Evolutionary conservation across 2,113 vertebrate species (phyloP), one percentile per base, ranked within the genome.

Genomic region (Alces alces): DNA sequence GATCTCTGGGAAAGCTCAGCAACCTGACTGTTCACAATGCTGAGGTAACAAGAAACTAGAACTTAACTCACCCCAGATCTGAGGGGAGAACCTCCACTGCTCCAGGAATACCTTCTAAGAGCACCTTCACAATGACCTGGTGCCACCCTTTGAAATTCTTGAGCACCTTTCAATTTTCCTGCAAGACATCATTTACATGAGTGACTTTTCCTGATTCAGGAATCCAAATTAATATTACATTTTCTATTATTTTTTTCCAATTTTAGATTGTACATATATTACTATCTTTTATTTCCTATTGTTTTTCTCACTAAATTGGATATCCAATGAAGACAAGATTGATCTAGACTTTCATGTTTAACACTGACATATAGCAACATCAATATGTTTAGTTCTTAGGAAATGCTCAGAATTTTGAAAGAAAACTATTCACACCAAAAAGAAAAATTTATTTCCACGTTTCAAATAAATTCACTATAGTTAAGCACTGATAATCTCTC

Each of bases 21-120:
- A 7, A 76, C 43, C 25, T 16, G 39, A 66, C 64, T 66, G 33
- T 36, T 66, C 17, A 21, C 64, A 66, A 5, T 66, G 33, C 64
- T 21, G 33, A 36, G 17, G 33, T 66, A 66, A n/a, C 64, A 66
- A 66, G 33, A 66, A 19, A 66, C 16, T n/a, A n/a, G 21, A 73
- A 15, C 39, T 6, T 43, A 43, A 45, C 23, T 27, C 11, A 43
- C 2, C 23, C 2, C 0, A 3, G 39, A 15, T 8, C 39, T 16
- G 73, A 7, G 39, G 13, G 23, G 73, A 78, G 73, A 78, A 27
- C 25, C 25, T 5, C 25, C 25, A 15, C 23, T 45, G 73, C 25
- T 78, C 73, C 7, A 7, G 21, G 36, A 73, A 73, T 36, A 76
- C 70, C 8, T 73, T 25, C 36, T 43, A 76, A 19, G 70, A 43